These are phyloP conservation scores for Loriculus beryllinus DNA, from an alignment of 2,797 vertebrate species.

Conservation along the genomic window DNA sequence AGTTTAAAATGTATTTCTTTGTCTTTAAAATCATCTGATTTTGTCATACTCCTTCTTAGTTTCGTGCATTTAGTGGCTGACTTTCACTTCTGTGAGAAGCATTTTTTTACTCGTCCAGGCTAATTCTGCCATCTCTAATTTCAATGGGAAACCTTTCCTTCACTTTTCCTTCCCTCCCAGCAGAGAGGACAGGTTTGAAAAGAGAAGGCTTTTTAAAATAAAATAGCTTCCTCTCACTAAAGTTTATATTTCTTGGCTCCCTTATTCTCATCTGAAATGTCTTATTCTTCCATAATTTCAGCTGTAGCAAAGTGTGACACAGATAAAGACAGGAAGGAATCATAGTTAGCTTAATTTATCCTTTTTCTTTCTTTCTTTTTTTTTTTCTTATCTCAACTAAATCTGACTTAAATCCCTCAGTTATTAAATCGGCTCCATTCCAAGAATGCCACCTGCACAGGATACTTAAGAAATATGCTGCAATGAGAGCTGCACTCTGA, in stretches of 20 bases:
- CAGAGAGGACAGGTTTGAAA: background rate
- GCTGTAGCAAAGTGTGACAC: background rate
- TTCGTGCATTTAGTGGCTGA: background rate
- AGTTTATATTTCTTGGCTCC: background rate
- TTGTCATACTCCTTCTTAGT: background rate
- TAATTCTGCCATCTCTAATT: background rate
- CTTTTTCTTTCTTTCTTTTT: constrained; percentile 10
- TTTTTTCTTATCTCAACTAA: constrained; percentile 42
- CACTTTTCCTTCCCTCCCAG: background rate
- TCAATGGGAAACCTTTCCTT: background rate
- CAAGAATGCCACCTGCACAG: constrained; percentile 46
- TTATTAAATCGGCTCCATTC: constrained; percentile 48
- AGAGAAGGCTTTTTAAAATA: background rate
- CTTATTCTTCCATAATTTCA: constrained; percentile 6
- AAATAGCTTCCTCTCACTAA: background rate
- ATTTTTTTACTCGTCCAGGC: background rate
- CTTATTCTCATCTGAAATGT: background rate
- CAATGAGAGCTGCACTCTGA: background rate
- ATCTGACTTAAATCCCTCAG: constrained; percentile 36
- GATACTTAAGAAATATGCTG: background rate
- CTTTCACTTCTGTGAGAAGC: background rate
- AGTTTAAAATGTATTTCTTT: background rate
- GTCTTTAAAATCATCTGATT: background rate
- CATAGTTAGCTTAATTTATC: constrained; percentile 2
- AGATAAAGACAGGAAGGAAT: constrained; percentile 48